phyloP scores from a whole-genome alignment of 2,888 invertebrate genomes.

The Drymonia ruficornis region DNA sequence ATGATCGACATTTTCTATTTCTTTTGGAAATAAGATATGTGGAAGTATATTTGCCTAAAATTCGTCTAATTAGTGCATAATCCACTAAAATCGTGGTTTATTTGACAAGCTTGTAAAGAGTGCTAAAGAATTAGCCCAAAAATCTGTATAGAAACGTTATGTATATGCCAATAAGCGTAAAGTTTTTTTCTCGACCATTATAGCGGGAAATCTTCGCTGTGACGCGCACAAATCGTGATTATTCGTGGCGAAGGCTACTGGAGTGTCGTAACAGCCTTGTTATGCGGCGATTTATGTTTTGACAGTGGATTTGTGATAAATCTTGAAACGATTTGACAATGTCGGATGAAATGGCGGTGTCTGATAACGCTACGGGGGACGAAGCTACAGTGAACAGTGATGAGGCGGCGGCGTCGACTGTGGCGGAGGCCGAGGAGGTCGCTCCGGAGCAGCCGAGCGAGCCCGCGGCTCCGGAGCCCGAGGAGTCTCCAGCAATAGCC shows the following conservation, averaged over 20 bases:
- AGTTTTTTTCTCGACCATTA: slow-evolving; percentile 64
- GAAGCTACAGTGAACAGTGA: slow-evolving; percentile 59
- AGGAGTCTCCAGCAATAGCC: slow-evolving; percentile 38
- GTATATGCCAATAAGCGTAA: slow-evolving; percentile 44
- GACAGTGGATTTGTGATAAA: slow-evolving; percentile 66
- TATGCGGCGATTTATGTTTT: slow-evolving; percentile 71
- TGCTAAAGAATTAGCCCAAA: slow-evolving; percentile 13
- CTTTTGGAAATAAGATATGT: slow-evolving; percentile 53
- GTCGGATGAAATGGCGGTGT: slow-evolving; percentile 81
- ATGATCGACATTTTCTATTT: slow-evolving; percentile 77
- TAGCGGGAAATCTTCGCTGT: slow-evolving; percentile 81
- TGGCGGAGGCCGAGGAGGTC: slow-evolving; percentile 44
- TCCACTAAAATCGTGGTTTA: slow-evolving; percentile 19
- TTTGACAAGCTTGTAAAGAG: slow-evolving; percentile 13
- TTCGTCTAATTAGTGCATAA: slow-evolving; percentile 30
- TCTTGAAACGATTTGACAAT: slow-evolving; percentile 72
- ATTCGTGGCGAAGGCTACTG: slow-evolving; percentile 60
- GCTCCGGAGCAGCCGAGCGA: slow-evolving; percentile 43
- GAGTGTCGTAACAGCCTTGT: slow-evolving; percentile 69
- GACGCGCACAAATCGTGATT: slow-evolving; percentile 75
- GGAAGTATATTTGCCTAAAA: slow-evolving; percentile 52
- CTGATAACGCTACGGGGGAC: slow-evolving; percentile 70
- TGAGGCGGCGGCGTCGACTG: slow-evolving; percentile 50
- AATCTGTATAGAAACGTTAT: slow-evolving; percentile 38
- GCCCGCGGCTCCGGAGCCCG: slow-evolving; percentile 35